Base-by-base conservation (phyloP, 2,888 invertebrate genomes). In the Esperia sulphurella region DNA sequence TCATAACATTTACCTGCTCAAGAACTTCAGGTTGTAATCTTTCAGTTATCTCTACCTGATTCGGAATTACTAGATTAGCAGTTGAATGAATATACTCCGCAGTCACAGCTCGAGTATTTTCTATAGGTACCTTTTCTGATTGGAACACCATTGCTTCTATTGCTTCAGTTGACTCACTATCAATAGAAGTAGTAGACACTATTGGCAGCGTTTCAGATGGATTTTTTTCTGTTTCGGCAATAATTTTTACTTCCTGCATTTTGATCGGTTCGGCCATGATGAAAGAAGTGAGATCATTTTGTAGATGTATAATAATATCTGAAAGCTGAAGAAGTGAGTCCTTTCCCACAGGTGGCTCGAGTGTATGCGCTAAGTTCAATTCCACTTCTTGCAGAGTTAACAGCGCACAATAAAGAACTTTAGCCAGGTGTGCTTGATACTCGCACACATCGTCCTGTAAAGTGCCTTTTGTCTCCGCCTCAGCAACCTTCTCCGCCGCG, bases 401-500 rank as follows among this genome's bases (percentile, higher is more conserved):
- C 41, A 79, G 52, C 3, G 62, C 54, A 7, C 58, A 7, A 10
- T 46, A 46, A 3, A 50, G 41, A 9, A 67, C 46, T 40, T 63
- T 57, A 8, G 55, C 56, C 37, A 73, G 39, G 39, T 59, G 51
- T 31, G 48, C 57, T 48, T 68, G 57, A 21, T 60, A 50, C 47
- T 52, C 52, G 41, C 54, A 52, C 14, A 57, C 46, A 39, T 55
- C 31, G 7, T 31, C 7, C 7, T 21, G 21, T 9, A 31, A 31
- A 31, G 7, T 31, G 3, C 7, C 46, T 51, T 53, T 41, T 51
- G 46, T 12, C 41, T 28, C 41, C 28, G 42, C 37, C 41, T 44
- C 41, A 13, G 39, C 14, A 10, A 8, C 33, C 8, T 46, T 40
- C 42, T 62, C 52, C 42, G 52, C 28, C 47, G 54, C 53, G 43